Evolutionary conservation across 2,888 invertebrate species (phyloP).

Genomic region (Sympetrum striolatum): DNA sequence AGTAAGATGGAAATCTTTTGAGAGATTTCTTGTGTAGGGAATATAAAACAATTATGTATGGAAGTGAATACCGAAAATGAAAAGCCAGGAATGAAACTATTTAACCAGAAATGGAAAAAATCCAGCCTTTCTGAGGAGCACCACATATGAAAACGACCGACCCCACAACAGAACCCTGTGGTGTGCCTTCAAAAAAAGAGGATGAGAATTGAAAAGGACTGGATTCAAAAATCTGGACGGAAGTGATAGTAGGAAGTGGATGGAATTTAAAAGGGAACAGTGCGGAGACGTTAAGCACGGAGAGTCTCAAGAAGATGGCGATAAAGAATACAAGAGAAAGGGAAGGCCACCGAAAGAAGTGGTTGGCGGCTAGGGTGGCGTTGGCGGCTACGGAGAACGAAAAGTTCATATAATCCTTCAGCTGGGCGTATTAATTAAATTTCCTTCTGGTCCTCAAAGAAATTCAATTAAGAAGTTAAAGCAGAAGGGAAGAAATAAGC

Average conservation of each 20-base stretch:
- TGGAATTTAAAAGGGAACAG: not conserved
- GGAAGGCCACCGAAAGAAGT: constrained; percentile 3
- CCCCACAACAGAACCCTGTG: not conserved
- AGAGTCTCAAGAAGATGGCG: not conserved
- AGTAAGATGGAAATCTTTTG: too few species aligned
- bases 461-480: constrained; percentile 47
- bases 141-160: not conserved
- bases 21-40: too few species aligned
- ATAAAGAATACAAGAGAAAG: not conserved
- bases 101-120: not conserved
- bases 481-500: not conserved
- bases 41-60: too few species aligned
- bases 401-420: constrained; percentile 43
- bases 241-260: not conserved
- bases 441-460: constrained; percentile 45
- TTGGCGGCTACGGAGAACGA: constrained; percentile 28
- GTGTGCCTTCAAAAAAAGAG: not conserved
- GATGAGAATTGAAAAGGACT: not conserved
- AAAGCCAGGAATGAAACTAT: not conserved
- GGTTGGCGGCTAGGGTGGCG: constrained; percentile 37
- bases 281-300: not conserved
- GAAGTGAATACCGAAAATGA: not conserved
- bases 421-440: constrained; percentile 47
- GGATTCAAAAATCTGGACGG: not conserved
- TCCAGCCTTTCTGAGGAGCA: not conserved